phyloP scores from a whole-genome alignment of 2,888 invertebrate genomes.

The Netelia inedita region DNA sequence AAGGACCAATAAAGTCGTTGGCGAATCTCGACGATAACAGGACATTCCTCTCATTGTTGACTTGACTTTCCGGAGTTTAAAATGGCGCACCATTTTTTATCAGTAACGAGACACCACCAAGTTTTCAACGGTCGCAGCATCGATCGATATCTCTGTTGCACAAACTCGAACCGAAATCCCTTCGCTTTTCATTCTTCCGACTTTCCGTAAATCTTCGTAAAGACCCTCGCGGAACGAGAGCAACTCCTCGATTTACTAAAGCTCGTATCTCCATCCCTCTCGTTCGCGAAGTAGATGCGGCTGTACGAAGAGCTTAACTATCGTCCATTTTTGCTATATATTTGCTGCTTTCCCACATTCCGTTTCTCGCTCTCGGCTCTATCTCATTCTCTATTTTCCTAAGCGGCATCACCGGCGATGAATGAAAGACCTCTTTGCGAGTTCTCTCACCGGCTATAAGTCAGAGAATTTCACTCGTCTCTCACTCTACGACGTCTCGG shows the following conservation, averaged over 20 bases:
- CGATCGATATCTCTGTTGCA: not conserved
- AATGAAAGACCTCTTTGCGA: constrained; percentile 63
- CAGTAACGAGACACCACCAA: not conserved
- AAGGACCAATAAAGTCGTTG: too few relatives aligned
- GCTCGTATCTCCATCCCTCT: not conserved
- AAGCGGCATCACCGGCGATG: constrained; percentile 29
- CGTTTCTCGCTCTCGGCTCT: not conserved
- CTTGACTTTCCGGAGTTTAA: too few relatives aligned
- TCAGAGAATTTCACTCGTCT: constrained; percentile 63
- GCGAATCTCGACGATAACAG: too few relatives aligned
- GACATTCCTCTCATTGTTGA: too few relatives aligned
- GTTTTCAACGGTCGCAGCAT: not conserved
- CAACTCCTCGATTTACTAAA: not conserved
- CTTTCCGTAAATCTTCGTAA: not conserved
- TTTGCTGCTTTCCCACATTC: not conserved
- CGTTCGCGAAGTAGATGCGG: not conserved
- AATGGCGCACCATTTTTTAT: not conserved
- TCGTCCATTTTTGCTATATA: not conserved
- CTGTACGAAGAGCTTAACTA: not conserved
- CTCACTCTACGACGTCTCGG: constrained; percentile 66
- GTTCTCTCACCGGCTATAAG: constrained; percentile 37
- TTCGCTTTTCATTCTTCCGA: not conserved
- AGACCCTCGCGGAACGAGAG: not conserved
- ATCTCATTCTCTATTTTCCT: not conserved
- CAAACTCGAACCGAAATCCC: not conserved